Base-by-base conservation (phyloP, 1,140 invertebrate species). In the Coenobita brevimanus region DNA sequence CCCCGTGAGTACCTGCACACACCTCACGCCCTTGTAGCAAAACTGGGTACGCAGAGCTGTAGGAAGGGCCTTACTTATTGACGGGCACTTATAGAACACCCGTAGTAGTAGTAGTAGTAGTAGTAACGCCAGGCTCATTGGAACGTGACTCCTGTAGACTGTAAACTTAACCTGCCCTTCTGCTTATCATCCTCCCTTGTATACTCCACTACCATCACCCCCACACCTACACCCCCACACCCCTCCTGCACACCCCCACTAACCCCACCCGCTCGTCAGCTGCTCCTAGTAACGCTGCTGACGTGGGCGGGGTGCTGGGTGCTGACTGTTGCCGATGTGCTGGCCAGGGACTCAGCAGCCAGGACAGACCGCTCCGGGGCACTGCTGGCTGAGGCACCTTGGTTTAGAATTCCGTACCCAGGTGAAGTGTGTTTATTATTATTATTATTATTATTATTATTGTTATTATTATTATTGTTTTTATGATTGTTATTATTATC, bases 301-400 rank as follows among this genome's bases (percentile, higher is more conserved):
- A 95, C 97, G 94, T 97, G 97, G 97, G 93, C 93, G 0, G 92
- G 97, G 2, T 97, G 96, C 91, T 94, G 93, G 0, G 94, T 97
- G 43, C 92, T 98, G 50, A 98, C 97, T 0, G 92, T 93, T 0
- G 95, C 95, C 0, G 94, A 95, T 89, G 93, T 94, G 3, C 93
- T 97, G 8, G 94, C 95, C 0, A 91, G 92, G 1, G 95, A 94
- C 0, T 96, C 97, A 93, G 94, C 95, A 4, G 96, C 96, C 0
- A 93, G 97, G 76, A 96, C 96, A 0, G 97, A 98, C 91, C 94
- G 95, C 33, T 33, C 85, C 21, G 64, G 15, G 96, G 96, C 91
- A 90, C 96, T 0, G 94, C 21, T 81, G 21, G 24, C n/a, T 6
- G 69, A 46, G 33, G 41, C 62, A n/a, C 67, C 67, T 30, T 86